Conservation (phyloP, 35 echinoderm and acorn worm species). For the Diadema setosum region DNA sequence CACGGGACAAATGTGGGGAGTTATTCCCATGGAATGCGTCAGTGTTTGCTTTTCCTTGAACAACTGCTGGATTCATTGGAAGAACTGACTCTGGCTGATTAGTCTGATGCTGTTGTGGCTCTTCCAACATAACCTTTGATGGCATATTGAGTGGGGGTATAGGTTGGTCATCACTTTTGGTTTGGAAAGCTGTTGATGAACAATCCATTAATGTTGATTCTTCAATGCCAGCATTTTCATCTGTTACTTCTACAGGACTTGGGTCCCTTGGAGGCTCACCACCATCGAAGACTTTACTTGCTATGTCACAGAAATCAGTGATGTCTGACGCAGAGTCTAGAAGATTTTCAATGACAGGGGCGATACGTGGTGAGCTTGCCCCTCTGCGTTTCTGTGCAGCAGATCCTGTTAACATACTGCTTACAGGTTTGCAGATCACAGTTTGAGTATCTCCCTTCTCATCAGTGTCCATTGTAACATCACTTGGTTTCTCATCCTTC, state of each 20-base stretch:
- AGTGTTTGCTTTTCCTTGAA: too few relatives aligned
- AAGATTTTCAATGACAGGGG: conserved; percentile 34
- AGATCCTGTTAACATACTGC: background rate
- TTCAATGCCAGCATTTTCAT: too few relatives aligned
- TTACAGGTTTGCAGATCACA: background rate
- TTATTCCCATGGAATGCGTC: too few relatives aligned
- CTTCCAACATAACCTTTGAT: too few relatives aligned
- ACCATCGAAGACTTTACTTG: conserved; percentile 32
- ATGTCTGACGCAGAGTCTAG: conserved; percentile 53
- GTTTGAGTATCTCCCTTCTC: background rate
- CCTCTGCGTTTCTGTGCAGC: background rate
- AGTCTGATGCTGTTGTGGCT: too few relatives aligned
- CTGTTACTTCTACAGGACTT: background rate
- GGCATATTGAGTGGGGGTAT: too few relatives aligned
- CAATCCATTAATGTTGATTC: too few relatives aligned
- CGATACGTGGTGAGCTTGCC: background rate
- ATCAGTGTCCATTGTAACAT: background rate
- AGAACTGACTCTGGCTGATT: too few relatives aligned
- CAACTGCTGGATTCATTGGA: too few relatives aligned
- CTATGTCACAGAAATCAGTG: conserved; percentile 56
- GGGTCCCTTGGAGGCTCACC: background rate
- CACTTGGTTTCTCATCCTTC: background rate
- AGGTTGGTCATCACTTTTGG: too few relatives aligned
- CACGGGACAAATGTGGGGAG: too few relatives aligned
- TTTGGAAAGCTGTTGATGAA: too few relatives aligned